Evolutionary conservation across 2,797 vertebrate species (phyloP).

Genomic region (Silurus lanzhouensis): DNA sequence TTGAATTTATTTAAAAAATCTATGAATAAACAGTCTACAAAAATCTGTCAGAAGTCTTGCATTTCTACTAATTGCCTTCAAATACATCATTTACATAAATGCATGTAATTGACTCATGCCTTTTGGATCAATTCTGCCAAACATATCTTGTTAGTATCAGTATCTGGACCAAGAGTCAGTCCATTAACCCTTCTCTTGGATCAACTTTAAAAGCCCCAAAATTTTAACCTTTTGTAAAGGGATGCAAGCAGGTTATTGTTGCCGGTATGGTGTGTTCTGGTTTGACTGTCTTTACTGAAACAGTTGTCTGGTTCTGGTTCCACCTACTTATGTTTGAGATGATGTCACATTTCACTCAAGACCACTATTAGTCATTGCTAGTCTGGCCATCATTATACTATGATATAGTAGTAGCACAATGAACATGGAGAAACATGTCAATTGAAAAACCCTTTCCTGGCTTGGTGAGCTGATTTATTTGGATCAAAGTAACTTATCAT

Average conservation of each 20-base stretch:
- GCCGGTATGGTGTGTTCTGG: not conserved
- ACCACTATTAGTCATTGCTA: slow-evolving; percentile 21
- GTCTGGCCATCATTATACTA: slow-evolving; percentile 23
- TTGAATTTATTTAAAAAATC: not conserved
- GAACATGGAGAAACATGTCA: slow-evolving; percentile 13
- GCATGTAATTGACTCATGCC: not conserved
- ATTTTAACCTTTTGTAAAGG: not conserved
- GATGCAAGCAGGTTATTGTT: not conserved
- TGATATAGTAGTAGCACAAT: slow-evolving; percentile 9
- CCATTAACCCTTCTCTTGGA: not conserved
- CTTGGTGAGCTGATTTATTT: slow-evolving; percentile 28
- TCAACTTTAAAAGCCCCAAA: not conserved
- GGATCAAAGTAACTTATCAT: slow-evolving; percentile 6
- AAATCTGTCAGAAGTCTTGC: not conserved
- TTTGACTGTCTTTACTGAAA: not conserved
- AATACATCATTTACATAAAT: not conserved
- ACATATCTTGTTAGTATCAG: not conserved
- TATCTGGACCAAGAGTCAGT: not conserved
- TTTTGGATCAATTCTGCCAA: not conserved
- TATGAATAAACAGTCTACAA: not conserved
- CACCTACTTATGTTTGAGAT: not conserved
- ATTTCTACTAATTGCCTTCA: not conserved
- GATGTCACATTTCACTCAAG: slow-evolving; percentile 16
- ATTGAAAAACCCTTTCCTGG: slow-evolving; percentile 10
- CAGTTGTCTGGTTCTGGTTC: slow-evolving; percentile 8